Base-by-base conservation (phyloP, 2,113 vertebrate species). In the Pithys albifrons region DNA sequence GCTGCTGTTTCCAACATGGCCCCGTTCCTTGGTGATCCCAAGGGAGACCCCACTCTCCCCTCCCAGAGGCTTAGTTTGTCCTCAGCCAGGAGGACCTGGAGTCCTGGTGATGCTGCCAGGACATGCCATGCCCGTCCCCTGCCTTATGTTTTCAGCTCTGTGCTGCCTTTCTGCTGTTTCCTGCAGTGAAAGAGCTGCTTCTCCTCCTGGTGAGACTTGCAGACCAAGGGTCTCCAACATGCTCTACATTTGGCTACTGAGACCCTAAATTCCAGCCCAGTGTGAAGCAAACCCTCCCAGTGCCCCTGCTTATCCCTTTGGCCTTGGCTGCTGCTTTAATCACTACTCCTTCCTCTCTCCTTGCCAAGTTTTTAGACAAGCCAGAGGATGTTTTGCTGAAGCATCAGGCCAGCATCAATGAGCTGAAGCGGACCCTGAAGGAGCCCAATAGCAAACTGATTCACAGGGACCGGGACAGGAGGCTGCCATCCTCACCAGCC, bases 371-470 rank as follows among this genome's bases (percentile, higher is more conserved):
- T 97, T 95, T 99, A 97, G 99, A 99, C 97, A 99, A 99, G 97
- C 99, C 99, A 20, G 98, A 99, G 94, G 99, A 99, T 25, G 98
- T 99, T 95, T 97, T 99, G 86, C 97, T 99, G 97, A 99, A 99
- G 98, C 99, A 99, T 92, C 99, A 99, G 98, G 99, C 99, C 96
- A 99, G 99, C 97, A 99, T 99, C 98, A 99, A 99, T 10, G 99
- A 99, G 97, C 98, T 99, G 97, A 99, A 99, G 97, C 97, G 99
- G 94, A 98, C 99, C 66, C 97, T 99, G 94, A 99, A 98, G 97
- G 99, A 99, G 73, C 99, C 99, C 86, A 99, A 99, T 98, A 99
- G 99, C 98, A 99, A 99, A 89, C 98, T 99, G 92, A 97, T 99
- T 93, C 98, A 98, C 97, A 97, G 98, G 85, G 98, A 98, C 45